Percentiles rank a stretch among this genome's conserved stretches.
phyloP scores from a whole-genome alignment of 37 sponge, comb jelly and placozoan species.

The Amphimedon queenslandica region DNA sequence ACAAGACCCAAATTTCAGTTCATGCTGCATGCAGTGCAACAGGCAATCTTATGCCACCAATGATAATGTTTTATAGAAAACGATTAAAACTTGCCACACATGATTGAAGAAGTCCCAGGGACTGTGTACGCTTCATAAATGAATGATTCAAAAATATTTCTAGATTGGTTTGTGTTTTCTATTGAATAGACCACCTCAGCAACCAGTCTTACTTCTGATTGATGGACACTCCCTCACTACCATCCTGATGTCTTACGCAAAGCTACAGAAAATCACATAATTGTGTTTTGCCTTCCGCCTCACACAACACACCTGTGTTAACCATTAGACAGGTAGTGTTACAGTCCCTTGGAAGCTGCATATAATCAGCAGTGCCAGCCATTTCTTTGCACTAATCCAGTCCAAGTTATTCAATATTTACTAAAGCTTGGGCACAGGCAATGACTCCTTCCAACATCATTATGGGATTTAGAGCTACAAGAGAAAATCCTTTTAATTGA shows the following conservation, averaged over 20 bases:
- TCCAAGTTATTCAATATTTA: slow-evolving; percentile 8
- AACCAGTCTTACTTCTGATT: not conserved
- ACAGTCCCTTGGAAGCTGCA: not conserved
- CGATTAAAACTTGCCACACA: not conserved
- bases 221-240: slow-evolving; percentile 1
- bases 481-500: not conserved
- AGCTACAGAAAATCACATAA: not conserved
- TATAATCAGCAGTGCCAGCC: not conserved
- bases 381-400: not conserved
- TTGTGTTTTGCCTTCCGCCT: not conserved
- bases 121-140: not conserved
- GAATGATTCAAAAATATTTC: not conserved
- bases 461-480: slow-evolving; percentile 13
- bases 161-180: not conserved
- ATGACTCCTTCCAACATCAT: slow-evolving; percentile 17
- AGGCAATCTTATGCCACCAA: not conserved
- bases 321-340: not conserved
- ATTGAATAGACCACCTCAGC: not conserved
- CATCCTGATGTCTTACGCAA: not conserved
- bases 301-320: not conserved
- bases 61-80: not conserved
- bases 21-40: not conserved
- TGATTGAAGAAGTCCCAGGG: not conserved
- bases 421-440: slow-evolving; percentile 23
- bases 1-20: not conserved